These are phyloP conservation scores for Amphipoea oculea DNA, from an alignment of 2,888 invertebrate genomes.

Conservation along the genomic window DNA sequence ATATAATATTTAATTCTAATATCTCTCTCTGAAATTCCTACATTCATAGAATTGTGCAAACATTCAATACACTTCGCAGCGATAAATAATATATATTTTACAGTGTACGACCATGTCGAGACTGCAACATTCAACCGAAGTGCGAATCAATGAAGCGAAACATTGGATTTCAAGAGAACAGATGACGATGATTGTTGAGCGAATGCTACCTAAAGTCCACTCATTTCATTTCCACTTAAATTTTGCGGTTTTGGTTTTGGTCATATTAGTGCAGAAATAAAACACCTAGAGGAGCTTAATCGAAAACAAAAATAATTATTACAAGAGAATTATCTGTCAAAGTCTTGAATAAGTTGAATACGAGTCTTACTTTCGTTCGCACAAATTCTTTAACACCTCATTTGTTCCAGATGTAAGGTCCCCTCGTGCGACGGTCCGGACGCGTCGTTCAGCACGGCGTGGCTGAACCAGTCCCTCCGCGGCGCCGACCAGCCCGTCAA, in stretches of 20 bases:
- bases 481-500: constrained; percentile 69
- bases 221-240: not conserved
- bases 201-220: not conserved
- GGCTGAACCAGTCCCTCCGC: constrained; percentile 71
- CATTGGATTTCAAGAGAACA: not conserved
- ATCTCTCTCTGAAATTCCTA: not conserved
- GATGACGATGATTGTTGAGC: not conserved
- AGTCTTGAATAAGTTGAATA: not conserved
- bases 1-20: not conserved
- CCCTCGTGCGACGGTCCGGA: constrained; percentile 75
- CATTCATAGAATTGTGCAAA: not conserved
- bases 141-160: not conserved
- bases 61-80: not conserved
- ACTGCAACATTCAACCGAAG: not conserved
- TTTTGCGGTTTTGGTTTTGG: not conserved
- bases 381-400: not conserved
- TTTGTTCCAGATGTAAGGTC: constrained; percentile 77
- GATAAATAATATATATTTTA: not conserved
- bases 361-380: too few species aligned
- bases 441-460: constrained; percentile 68
- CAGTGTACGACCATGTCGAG: not conserved
- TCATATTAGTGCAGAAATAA: not conserved
- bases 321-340: not conserved
- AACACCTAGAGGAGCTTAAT: not conserved
- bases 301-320: not conserved